Evolutionary conservation across 2,888 invertebrate genomes (phyloP).

Genomic region (Pecten maximus): DNA sequence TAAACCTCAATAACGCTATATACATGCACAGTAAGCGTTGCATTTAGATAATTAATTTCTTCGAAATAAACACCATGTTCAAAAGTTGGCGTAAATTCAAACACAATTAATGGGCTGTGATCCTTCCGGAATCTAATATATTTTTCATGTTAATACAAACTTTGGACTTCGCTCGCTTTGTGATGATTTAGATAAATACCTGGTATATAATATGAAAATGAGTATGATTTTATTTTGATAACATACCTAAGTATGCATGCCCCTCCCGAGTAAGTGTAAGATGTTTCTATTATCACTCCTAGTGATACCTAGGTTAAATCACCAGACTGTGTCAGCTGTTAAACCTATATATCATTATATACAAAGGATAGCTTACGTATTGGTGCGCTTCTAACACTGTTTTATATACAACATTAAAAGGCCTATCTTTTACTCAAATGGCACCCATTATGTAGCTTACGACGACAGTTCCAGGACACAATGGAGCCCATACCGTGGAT

Average conservation of each 20-base stretch:
- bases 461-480: not conserved
- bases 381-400: conserved; percentile 4
- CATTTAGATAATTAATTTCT: not conserved
- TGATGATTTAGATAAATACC: not conserved
- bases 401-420: not conserved
- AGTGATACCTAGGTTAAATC: not conserved
- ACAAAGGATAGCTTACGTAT: not conserved
- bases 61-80: conserved; percentile 2
- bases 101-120: not conserved
- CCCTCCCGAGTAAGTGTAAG: not conserved
- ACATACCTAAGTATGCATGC: not conserved
- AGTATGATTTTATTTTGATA: not conserved
- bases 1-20: too few species aligned
- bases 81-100: not conserved
- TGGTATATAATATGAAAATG: not conserved
- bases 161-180: not conserved
- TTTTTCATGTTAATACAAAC: not conserved
- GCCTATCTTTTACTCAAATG: not conserved
- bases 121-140: not conserved
- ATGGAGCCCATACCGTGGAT: conserved; percentile 8
- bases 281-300: not conserved
- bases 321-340: not conserved
- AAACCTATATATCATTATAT: conserved; percentile 6
- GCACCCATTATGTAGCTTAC: conserved; percentile 4
- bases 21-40: too few species aligned